Conservation (phyloP, 2,888 invertebrate species). For the Mantis religiosa region DNA sequence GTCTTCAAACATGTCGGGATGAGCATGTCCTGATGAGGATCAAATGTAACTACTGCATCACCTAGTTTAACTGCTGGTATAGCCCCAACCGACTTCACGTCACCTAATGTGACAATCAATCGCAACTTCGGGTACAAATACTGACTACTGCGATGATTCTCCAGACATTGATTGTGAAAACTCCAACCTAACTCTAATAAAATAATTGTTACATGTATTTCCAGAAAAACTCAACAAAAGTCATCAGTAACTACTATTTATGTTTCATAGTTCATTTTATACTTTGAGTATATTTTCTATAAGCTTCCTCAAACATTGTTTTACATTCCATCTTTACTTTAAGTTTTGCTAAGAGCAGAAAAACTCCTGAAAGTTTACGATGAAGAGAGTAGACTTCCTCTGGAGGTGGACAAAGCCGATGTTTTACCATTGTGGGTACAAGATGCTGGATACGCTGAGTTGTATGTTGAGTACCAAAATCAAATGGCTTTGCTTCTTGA, state of each 20-base stretch:
- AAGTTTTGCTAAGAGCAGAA: conserved; percentile 85
- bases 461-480: conserved; percentile 85
- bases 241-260: neutral
- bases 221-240: neutral
- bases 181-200: neutral
- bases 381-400: conserved; percentile 98
- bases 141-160: no score
- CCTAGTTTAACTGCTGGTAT: neutral
- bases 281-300: conserved; percentile 56
- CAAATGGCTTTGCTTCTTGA: conserved; percentile 63
- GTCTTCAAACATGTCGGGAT: no score
- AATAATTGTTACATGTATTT: neutral
- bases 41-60: neutral
- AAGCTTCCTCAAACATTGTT: conserved; percentile 76
- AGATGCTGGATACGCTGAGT: conserved; percentile 74
- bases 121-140: neutral
- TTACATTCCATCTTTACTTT: conserved; percentile 76
- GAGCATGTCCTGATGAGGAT: neutral
- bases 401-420: conserved; percentile 93
- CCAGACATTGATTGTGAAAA: neutral
- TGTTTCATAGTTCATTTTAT: neutral
- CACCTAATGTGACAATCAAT: neutral
- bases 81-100: neutral
- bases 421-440: conserved; percentile 90
- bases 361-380: conserved; percentile 92